Evolutionary conservation across 2,888 invertebrate genomes (phyloP), one percentile per base, ranked within the genome.

Genomic region (Noctuana brunneofusca): DNA sequence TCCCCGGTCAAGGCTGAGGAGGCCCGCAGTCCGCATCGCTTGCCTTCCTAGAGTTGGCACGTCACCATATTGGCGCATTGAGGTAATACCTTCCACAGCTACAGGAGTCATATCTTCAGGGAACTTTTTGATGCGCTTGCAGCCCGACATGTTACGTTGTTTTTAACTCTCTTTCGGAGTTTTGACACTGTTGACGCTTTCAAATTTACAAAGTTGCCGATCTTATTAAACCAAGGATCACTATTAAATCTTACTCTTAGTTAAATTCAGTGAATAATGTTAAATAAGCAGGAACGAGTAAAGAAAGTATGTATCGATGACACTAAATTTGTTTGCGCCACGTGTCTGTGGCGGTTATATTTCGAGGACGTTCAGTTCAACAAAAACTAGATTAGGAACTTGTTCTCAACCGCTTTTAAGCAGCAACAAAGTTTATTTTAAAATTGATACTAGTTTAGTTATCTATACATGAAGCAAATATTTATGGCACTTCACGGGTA

Each of bases 1-100:
- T 81, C 74, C 68, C 71, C 84, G 87, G 89, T 89, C 89, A 90
- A 89, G 89, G 90, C 81, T 87, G 81, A 75, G 68, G 78, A 83
- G 84, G 82, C 80, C 86, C 86, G 87, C 86, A 84, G 81, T 82
- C 79, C 76, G 75, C 80, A 68, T 60, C 64, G 60, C 65, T 43
- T 27, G 46, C 18, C 35, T 38, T 49, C 22, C 35, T 24, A 65
- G 75, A 77, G 75, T 89, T 89, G 89, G 89, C 87, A 86, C 75
- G 71, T 75, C 76, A 84, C 81, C 84, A 81, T 76, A 62, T 68
- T 70, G 68, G 68, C 67, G 69, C 71, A 71, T 65, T 65, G 64
- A 60, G 54, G 32, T 62, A 49, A 62, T 20, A 48, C 2, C 53
- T 20, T 35, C 2, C 53, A 54, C 32, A 22, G 22, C 14, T 24